These are phyloP conservation scores for Peromyscus maniculatus DNA, from an alignment of 2,113 vertebrate species.

Conservation along the genomic window DNA sequence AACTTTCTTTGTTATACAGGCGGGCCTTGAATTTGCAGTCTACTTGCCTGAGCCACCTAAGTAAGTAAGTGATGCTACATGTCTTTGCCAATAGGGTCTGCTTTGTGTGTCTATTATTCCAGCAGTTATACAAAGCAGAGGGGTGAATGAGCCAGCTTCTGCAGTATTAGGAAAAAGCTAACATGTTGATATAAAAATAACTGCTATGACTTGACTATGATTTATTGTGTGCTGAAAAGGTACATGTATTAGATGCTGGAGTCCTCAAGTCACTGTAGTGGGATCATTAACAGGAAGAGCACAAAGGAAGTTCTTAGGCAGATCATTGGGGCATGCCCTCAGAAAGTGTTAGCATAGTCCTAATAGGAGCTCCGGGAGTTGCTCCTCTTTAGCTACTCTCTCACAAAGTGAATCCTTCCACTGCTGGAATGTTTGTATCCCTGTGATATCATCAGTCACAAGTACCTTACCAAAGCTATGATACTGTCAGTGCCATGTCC, in stretches of 20 bases:
- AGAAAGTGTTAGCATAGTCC: too few relatives aligned
- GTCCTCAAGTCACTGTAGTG: not conserved
- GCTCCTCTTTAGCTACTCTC: not conserved
- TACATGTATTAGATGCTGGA: not conserved
- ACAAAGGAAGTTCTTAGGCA: not conserved
- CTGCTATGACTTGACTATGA: not conserved
- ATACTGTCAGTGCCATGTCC: not conserved
- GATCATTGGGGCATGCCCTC: not conserved
- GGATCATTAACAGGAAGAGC: not conserved
- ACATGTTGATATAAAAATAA: not conserved
- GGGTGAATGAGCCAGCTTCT: not conserved
- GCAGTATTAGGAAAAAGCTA: not conserved
- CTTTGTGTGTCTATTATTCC: not conserved
- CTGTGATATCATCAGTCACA: not conserved
- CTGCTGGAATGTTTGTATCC: not conserved
- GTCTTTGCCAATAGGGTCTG: not conserved
- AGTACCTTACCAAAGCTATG: not conserved
- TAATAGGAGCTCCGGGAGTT: accelerated
- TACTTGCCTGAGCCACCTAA: not conserved
- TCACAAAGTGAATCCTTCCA: not conserved
- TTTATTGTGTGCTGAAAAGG: not conserved
- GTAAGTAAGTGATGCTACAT: not conserved
- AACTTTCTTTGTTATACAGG: too few relatives aligned
- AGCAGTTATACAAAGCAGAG: not conserved
- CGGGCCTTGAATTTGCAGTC: not conserved